A percentile compares a stretch with the other conserved stretches of the same genome.
Evolutionary conservation across 2,113 vertebrate genomes (phyloP).

Genomic region (Oryctolagus cuniculus): DNA sequence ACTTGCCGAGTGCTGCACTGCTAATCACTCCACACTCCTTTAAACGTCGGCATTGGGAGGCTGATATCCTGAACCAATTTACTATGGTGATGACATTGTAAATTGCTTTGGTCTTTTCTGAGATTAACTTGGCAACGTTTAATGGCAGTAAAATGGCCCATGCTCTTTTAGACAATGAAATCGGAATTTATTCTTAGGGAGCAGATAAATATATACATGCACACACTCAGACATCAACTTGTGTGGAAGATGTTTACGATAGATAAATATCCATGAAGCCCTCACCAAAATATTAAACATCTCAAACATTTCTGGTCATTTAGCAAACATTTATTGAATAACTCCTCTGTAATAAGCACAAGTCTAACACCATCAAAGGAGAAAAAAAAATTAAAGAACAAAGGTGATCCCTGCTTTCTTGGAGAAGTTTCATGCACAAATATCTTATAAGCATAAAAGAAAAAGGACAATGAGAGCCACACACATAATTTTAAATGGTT

Average conservation of each 20-base stretch:
- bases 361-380: neutral
- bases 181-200: neutral
- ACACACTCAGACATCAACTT: neutral
- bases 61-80: neutral
- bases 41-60: conserved; percentile 24
- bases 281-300: neutral
- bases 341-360: neutral
- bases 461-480: neutral
- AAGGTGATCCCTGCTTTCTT: neutral
- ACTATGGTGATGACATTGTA: conserved; percentile 8
- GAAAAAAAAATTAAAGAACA: neutral
- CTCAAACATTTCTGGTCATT: neutral
- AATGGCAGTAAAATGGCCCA: conserved; percentile 51
- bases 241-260: neutral
- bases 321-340: neutral
- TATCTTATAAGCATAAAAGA: neutral
- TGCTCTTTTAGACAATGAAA: conserved; percentile 2
- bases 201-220: neutral
- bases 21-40: conserved; percentile 5
- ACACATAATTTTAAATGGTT: neutral
- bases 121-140: conserved; percentile 55
- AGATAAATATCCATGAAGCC: neutral
- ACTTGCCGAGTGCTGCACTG: neutral
- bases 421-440: neutral
- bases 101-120: conserved; percentile 46